phyloP scores from a whole-genome alignment of 2,888 invertebrate species.

The Ormyrus rosae region DNA sequence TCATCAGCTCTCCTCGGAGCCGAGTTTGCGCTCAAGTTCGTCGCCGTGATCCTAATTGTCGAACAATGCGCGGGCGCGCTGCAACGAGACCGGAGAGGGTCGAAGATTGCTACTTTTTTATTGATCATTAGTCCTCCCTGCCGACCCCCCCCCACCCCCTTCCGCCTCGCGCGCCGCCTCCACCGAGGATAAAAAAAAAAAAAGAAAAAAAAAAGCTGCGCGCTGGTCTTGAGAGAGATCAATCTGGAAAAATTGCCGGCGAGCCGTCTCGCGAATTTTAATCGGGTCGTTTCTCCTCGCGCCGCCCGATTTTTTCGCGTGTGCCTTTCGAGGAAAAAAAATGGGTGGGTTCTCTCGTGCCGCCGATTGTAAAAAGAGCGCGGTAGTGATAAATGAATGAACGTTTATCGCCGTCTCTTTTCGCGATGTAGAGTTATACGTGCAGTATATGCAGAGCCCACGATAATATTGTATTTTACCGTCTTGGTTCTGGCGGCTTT shows the following conservation, averaged over 20 bases:
- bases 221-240: slow-evolving; percentile 20
- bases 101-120: slow-evolving; percentile 68
- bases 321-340: neutral
- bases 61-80: slow-evolving; percentile 66
- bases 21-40: slow-evolving; percentile 57
- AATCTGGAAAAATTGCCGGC: slow-evolving; percentile 34
- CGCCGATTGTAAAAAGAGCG: neutral
- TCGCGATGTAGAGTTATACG: neutral
- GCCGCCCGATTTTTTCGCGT: neutral
- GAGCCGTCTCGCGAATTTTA: too few relatives aligned
- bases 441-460: too few relatives aligned
- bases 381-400: neutral
- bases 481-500: too few relatives aligned
- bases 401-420: neutral
- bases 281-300: too few relatives aligned
- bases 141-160: neutral
- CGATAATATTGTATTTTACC: too few relatives aligned
- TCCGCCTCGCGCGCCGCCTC: too few relatives aligned
- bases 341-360: neutral
- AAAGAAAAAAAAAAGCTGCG: slow-evolving; percentile 22
- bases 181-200: too few relatives aligned
- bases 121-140: slow-evolving; percentile 62
- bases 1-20: too few relatives aligned
- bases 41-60: slow-evolving; percentile 66
- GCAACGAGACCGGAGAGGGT: slow-evolving; percentile 66